Percentiles rank a stretch among this genome's conserved stretches.
Conservation (phyloP, 2,797 vertebrate genomes). For the Clarias platycephalus region DNA sequence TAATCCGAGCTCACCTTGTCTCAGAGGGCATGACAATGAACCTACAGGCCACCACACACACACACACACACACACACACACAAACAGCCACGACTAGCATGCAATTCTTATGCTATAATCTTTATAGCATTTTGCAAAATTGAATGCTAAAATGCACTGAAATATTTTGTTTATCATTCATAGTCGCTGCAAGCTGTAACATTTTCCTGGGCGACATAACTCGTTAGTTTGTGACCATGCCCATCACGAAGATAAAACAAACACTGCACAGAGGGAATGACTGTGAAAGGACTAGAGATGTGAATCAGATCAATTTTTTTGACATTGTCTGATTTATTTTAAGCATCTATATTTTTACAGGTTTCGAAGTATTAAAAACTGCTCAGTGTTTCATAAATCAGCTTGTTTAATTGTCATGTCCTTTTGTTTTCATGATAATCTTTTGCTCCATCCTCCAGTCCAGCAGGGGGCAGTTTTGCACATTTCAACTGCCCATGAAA, state of each 20-base stretch:
- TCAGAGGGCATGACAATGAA: slow-evolving; percentile 19
- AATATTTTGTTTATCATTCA: background rate
- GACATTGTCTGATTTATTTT: too few relatives aligned
- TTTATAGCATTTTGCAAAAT: background rate
- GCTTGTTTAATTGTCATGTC: too few relatives aligned
- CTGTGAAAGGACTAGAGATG: too few relatives aligned
- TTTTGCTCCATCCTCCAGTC: too few relatives aligned
- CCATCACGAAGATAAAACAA: background rate
- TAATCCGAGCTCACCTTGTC: slow-evolving; percentile 70
- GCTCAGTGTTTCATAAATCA: too few relatives aligned
- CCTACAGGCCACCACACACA: background rate
- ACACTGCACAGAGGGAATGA: background rate
- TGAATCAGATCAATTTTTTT: too few relatives aligned
- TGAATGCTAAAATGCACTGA: background rate
- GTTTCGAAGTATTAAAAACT: too few relatives aligned
- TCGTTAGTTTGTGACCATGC: background rate
- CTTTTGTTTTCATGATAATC: too few relatives aligned
- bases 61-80: background rate
- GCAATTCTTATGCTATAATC: background rate
- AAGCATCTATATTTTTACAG: too few relatives aligned
- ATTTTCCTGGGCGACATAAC: background rate
- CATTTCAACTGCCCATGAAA: too few relatives aligned
- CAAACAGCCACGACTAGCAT: too few relatives aligned
- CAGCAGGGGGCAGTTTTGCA: too few relatives aligned
- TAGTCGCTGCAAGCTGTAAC: background rate